Evolutionary conservation across 2,797 vertebrate species (phyloP).

Genomic region (Paguma larvata): DNA sequence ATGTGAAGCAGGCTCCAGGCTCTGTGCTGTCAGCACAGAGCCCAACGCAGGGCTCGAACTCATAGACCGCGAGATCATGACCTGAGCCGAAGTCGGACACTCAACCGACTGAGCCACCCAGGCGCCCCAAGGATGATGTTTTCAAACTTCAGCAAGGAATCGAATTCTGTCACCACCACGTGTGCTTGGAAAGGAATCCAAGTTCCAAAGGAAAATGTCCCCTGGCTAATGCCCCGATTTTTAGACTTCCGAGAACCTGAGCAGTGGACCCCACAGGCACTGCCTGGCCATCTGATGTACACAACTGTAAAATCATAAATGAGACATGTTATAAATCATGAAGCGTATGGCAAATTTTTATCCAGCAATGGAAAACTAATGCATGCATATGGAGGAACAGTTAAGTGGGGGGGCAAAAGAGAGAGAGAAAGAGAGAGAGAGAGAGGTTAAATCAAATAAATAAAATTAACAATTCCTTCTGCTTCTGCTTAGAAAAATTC

Average conservation of each 20-base stretch:
- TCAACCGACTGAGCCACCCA: too few species aligned
- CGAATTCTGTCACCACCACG: not conserved
- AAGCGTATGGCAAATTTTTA: not conserved
- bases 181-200: not conserved
- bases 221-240: not conserved
- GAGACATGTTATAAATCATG: not conserved
- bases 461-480: not conserved
- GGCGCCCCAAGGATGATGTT: not conserved
- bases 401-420: not conserved
- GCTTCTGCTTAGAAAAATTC: not conserved
- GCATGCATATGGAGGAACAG: not conserved
- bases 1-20: too few species aligned
- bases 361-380: not conserved
- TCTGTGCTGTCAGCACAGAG: too few species aligned
- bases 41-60: too few species aligned
- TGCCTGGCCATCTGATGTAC: not conserved
- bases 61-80: too few species aligned
- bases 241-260: not conserved
- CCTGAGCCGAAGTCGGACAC: too few species aligned
- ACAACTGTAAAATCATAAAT: not conserved
- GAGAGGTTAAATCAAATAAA: not conserved
- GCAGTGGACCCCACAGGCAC: not conserved
- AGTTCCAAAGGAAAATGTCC: not conserved
- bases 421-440: not conserved
- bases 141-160: not conserved